Evolutionary conservation across 2,888 invertebrate genomes (phyloP), one percentile per base, ranked within the genome.

Genomic region (Sicus ferrugineus): DNA sequence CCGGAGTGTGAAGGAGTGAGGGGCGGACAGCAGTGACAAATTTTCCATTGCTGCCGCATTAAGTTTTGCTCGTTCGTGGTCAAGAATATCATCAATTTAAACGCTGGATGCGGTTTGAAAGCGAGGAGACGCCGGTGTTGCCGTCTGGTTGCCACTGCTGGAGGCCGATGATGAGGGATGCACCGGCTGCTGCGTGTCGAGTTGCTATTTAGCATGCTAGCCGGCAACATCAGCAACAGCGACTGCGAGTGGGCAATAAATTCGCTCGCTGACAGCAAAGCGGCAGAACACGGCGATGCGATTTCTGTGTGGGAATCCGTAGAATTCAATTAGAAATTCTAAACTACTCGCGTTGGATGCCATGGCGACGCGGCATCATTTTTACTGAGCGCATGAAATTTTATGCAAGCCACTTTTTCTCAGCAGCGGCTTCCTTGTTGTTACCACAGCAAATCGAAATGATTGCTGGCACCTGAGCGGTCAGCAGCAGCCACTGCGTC

Each of bases 391-490:
- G 14, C 26, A 14, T 26, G 28, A 30, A 63, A 34, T 21, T n/a
- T 14, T 14, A 9, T 52, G 23, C 31, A 7, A 23, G 16, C n/a
- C 38, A 23, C 52, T 28, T 23, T 16, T 59, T 59, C 59, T 26
- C 62, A 62, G 52, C 34, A 21, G 14, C 59, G 31, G 21, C 28
- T 21, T 38, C 19, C 56, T 52, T 63, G 56, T 67, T 70, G 30
- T 72, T 70, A 73, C 73, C 75, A 74, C 71, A 73, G 71, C 75
- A 73, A 76, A 76, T 76, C 73, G 75, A 72, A 72, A 67, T 75
- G 74, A 76, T 76, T 75, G 74, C 73, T 74, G 74, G 75, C 74
- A 75, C 74, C 76, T 76, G 76, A 75, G 74, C 74, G 73, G 72
- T 73, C 72, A 72, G 70, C 46, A 31, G 19, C 30, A 64, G 19